Percentiles rank a stretch among this genome's conserved stretches.
phyloP scores from a whole-genome alignment of 1,140 invertebrate species.

The Branchinecta lindahli region DNA sequence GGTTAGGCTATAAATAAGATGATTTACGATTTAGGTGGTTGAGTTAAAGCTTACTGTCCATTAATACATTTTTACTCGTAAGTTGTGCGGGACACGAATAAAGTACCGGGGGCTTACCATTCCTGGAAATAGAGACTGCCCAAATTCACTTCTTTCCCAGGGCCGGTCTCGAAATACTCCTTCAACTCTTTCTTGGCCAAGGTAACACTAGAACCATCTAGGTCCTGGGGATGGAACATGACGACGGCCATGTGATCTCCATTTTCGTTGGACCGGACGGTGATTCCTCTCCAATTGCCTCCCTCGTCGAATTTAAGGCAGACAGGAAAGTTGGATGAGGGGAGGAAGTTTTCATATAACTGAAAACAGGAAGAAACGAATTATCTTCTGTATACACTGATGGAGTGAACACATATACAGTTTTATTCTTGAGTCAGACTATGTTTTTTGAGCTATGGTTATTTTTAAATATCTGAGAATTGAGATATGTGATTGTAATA shows the following conservation, averaged over 20 bases:
- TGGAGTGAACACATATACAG: no score
- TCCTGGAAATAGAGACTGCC: slow-evolving; percentile 29
- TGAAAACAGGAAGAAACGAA: slow-evolving; percentile 23
- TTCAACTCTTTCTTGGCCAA: slow-evolving; percentile 28
- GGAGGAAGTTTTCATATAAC: slow-evolving; percentile 35
- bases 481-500: no score
- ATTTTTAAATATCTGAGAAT: no score
- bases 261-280: slow-evolving; percentile 33
- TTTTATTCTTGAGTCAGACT: no score
- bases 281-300: slow-evolving; percentile 37
- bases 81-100: no score
- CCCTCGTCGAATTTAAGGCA: slow-evolving; percentile 34
- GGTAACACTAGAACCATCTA: slow-evolving; percentile 29
- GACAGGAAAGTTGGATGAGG: slow-evolving; percentile 28
- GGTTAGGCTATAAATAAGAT: no score
- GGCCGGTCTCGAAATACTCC: slow-evolving; percentile 26
- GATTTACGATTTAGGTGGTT: no score
- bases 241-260: slow-evolving; percentile 34
- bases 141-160: slow-evolving; percentile 20
- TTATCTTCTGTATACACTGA: no score
- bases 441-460: no score
- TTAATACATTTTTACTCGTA: no score
- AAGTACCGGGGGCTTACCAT: slow-evolving; percentile 24
- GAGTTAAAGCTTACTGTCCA: no score
- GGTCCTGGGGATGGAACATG: slow-evolving; percentile 34